Conservation (phyloP, 2,113 vertebrate genomes). For the Malurus alboscapulatus region DNA sequence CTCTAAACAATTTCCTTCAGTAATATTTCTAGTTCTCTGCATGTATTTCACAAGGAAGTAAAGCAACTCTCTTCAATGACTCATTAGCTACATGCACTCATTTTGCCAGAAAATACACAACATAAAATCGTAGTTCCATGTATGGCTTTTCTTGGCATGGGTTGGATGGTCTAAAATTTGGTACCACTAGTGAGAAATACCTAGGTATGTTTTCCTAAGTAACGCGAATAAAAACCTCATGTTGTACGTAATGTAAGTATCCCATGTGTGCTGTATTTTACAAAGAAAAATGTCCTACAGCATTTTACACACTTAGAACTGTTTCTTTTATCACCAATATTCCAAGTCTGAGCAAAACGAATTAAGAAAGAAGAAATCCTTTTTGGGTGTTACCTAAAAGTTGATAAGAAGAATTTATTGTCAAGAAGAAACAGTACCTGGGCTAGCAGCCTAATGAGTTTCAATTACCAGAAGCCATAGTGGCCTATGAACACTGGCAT, state of each 20-base stretch:
- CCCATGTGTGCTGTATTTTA: background rate
- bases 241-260: fast-evolving
- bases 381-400: background rate
- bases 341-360: background rate
- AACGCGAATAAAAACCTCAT: background rate
- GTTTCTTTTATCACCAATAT: background rate
- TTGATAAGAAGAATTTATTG: background rate
- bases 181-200: background rate
- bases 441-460: background rate
- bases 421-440: background rate
- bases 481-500: background rate
- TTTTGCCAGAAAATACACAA: background rate
- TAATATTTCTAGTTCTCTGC: background rate
- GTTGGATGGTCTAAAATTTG: background rate
- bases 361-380: background rate
- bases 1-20: background rate
- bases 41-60: background rate
- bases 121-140: background rate
- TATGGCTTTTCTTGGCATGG: background rate
- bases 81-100: background rate
- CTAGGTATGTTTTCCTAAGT: background rate
- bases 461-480: background rate
- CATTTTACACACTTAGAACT: background rate
- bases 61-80: background rate
- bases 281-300: background rate